Percentiles rank a stretch among this genome's conserved stretches.
These are phyloP conservation scores for Cyanoliseus patagonus DNA, from an alignment of 2,113 vertebrate genomes.

Conservation along the genomic window DNA sequence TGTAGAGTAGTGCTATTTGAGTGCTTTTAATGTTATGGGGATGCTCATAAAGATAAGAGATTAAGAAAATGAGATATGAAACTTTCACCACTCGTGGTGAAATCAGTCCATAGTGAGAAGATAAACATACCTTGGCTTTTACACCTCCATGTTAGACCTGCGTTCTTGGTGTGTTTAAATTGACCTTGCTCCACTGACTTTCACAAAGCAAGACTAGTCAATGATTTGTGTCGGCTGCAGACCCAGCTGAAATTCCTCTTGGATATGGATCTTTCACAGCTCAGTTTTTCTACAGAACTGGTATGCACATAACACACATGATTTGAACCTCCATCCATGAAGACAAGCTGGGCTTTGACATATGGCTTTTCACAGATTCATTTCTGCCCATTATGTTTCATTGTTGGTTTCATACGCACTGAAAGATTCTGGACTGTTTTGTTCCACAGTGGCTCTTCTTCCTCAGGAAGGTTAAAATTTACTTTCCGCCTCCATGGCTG, in stretches of 20 bases:
- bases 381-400: background rate
- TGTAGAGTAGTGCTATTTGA: background rate
- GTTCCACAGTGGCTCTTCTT: background rate
- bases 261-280: background rate
- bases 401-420: background rate
- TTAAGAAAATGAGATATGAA: background rate
- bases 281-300: background rate
- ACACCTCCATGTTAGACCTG: accelerated
- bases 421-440: background rate
- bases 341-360: background rate
- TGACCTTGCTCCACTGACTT: background rate
- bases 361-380: background rate
- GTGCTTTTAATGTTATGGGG: background rate
- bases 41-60: background rate
- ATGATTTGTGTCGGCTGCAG: background rate
- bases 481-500: background rate
- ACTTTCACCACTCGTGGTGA: background rate
- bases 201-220: background rate
- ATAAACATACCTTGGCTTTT: background rate
- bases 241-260: background rate
- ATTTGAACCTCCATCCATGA: background rate
- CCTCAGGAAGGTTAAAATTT: background rate
- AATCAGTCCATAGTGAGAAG: background rate
- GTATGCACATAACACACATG: background rate
- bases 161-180: background rate